These are phyloP conservation scores for Caenorhabditis plicata DNA, from an alignment of 2,888 invertebrate genomes.

Conservation along the genomic window DNA sequence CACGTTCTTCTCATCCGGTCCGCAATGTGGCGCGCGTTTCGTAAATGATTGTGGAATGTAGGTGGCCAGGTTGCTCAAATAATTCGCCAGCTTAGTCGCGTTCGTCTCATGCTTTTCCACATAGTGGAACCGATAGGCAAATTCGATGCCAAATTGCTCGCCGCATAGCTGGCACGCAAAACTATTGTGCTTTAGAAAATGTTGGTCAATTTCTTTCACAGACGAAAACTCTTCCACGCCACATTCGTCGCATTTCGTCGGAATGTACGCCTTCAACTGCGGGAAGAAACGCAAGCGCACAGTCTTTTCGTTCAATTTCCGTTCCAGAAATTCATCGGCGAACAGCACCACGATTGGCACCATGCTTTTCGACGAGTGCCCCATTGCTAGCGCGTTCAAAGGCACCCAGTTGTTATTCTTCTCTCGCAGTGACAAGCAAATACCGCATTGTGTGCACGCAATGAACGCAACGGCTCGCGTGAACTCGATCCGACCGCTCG, in stretches of 20 bases:
- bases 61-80: slow-evolving; percentile 13
- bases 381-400: too few relatives aligned
- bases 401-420: too few relatives aligned
- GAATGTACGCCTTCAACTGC: slow-evolving; percentile 2
- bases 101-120: slow-evolving; percentile 9
- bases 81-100: slow-evolving; percentile 27
- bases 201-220: slow-evolving; percentile 2
- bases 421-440: slow-evolving; percentile 38
- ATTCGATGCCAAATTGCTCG: slow-evolving; percentile 14
- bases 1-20: slow-evolving; percentile 7
- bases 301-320: not conserved
- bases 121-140: too few relatives aligned
- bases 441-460: slow-evolving; percentile 29
- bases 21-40: slow-evolving; percentile 9
- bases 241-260: slow-evolving; percentile 6
- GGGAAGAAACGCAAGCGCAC: not conserved
- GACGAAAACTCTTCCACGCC: slow-evolving; percentile 4
- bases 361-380: too few relatives aligned
- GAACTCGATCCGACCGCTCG: slow-evolving; percentile 1
- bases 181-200: slow-evolving; percentile 6
- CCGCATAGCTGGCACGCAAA: slow-evolving; percentile 1
- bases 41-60: slow-evolving; percentile 26
- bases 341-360: too few relatives aligned
- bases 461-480: slow-evolving; percentile 19
- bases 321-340: too few relatives aligned